Conservation (phyloP, 1,140 invertebrate genomes). For the Cotesia vestalis region DNA sequence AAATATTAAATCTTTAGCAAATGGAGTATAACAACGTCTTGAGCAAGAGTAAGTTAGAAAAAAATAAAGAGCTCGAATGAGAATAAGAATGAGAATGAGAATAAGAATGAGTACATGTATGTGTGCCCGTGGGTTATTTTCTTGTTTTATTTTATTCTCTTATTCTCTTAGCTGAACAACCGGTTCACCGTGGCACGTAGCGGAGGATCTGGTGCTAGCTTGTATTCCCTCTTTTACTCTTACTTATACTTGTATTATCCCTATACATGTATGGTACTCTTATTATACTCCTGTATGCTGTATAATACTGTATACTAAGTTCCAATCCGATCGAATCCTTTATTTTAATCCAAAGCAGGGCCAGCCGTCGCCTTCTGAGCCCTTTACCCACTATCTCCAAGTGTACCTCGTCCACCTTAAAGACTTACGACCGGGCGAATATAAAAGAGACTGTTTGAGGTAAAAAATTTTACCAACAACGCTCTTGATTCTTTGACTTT, state of each 20-base stretch:
- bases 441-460: too few relatives aligned
- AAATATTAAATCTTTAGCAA: too few relatives aligned
- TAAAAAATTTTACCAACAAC: too few relatives aligned
- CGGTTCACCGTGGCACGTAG: slow-evolving; percentile 36
- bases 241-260: slow-evolving; percentile 1
- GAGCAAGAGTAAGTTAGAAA: neutral
- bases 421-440: too few relatives aligned
- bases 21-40: slow-evolving; percentile 15
- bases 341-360: slow-evolving; percentile 57
- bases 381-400: slow-evolving; percentile 29
- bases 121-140: slow-evolving; percentile 39
- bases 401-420: too few relatives aligned
- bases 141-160: slow-evolving; percentile 14
- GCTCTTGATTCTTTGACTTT: too few relatives aligned
- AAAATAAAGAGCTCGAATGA: neutral
- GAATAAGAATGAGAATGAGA: slow-evolving; percentile 21
- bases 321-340: slow-evolving; percentile 36
- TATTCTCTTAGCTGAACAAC: slow-evolving; percentile 28
- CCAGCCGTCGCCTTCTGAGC: slow-evolving; percentile 39
- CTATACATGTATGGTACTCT: slow-evolving; percentile 30
- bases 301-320: too few relatives aligned
- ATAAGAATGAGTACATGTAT: slow-evolving; percentile 34
- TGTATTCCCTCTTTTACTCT: neutral
- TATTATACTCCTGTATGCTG: slow-evolving; percentile 34
- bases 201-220: neutral